Percentiles rank a stretch among this genome's conserved stretches.
Evolutionary conservation across 1,140 invertebrate species (phyloP).

Genomic region (Hydropsyche tenuis): DNA sequence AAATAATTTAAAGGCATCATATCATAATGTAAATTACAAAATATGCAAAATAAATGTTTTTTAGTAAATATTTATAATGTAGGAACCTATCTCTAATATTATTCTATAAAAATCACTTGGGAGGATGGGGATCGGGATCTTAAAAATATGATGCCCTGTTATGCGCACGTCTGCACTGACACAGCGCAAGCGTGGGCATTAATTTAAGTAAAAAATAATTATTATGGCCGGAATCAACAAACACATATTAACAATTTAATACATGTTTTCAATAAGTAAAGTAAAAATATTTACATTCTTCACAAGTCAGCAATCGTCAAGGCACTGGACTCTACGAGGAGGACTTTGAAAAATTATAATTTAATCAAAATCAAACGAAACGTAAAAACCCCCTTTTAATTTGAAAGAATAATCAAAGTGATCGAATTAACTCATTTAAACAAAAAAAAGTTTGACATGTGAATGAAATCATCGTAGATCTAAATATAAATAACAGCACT

Average conservation of each 20-base stretch:
- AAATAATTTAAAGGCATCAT: conserved; percentile 24
- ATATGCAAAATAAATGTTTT: too few species aligned
- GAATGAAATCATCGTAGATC: too few species aligned
- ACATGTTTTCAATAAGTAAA: conserved; percentile 26
- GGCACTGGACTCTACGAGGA: conserved; percentile 25
- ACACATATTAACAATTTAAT: conserved; percentile 32
- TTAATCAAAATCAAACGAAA: too few species aligned
- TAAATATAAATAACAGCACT: too few species aligned
- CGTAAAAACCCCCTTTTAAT: too few species aligned
- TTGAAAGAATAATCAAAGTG: background rate
- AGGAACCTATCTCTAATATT: too few species aligned
- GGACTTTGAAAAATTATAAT: background rate
- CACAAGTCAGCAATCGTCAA: conserved; percentile 26
- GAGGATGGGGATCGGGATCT: too few species aligned
- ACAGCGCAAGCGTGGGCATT: background rate
- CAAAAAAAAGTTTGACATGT: too few species aligned
- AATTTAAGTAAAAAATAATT: conserved; percentile 34
- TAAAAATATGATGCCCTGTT: conserved; percentile 10
- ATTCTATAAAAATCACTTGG: too few species aligned
- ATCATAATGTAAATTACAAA: background rate
- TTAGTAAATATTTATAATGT: too few species aligned
- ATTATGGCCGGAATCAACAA: conserved; percentile 45
- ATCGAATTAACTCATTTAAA: background rate
- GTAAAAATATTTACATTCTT: conserved; percentile 28
- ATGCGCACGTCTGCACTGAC: background rate